Evolutionary conservation across 2,113 vertebrate genomes (phyloP), one percentile per base, ranked within the genome.

Genomic region (Lota lota): DNA sequence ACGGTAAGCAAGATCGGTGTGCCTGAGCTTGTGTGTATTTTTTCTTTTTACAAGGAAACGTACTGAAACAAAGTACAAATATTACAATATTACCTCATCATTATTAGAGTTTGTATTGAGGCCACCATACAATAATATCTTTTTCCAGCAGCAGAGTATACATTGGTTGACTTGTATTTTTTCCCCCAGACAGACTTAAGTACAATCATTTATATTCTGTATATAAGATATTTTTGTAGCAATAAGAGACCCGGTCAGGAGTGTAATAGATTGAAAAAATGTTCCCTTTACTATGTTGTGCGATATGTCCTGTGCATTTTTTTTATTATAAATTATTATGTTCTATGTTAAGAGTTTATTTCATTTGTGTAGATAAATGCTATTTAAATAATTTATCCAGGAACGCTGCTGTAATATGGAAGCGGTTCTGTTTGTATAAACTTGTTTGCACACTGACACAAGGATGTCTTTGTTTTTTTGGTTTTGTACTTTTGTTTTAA

Each of bases 381-480:
- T 99, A 99, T 98, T 99, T 98, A 99, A 99, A 94, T 99, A 99
- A 99, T 96, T 98, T 98, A 99, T 98, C 93, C 91, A 90, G 94
- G 96, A 94, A 93, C 92, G 93, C 92, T 92, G 93, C 93, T 93
- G 10, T 92, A 90, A 93, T 94, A 93, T 91, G 92, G 92, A 95
- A 94, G 93, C 93, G 89, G 94, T 96, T 96, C 94, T 96, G 94
- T 97, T 93, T 98, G 96, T 98, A 97, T 95, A 95, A 96, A 93
- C 92, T 73, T 84, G 91, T 98, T 99, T 98, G 95, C 97, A 98
- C 96, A 98, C 91, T 95, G 94, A 96, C 93, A 88, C 90, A 89
- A 97, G 95, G 90, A 95, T 93, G 88, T 91, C 84, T 86, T 85
- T 88, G 80, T 86, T 92, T 90, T 91, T 91, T 85, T 79, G 87